These are phyloP conservation scores for Pheosia gnoma DNA, from an alignment of 2,888 invertebrate species.

Conservation along the genomic window DNA sequence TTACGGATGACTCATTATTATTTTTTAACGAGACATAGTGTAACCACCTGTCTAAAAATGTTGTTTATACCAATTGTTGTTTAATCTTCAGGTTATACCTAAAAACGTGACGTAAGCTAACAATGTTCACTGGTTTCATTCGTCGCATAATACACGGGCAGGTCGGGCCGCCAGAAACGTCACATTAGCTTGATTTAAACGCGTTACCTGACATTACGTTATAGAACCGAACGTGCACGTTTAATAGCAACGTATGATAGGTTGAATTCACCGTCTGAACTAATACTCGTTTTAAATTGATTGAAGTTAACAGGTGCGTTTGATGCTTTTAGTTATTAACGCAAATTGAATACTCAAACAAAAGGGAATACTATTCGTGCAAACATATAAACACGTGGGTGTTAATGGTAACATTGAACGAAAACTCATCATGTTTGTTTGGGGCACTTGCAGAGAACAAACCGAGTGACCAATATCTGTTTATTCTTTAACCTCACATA, in stretches of 20 bases:
- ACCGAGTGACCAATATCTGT: no score
- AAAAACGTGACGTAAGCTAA: constrained; percentile 20
- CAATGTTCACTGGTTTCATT: constrained; percentile 35
- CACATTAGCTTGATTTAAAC: constrained; percentile 80
- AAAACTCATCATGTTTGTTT: no score
- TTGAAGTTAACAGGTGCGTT: background rate
- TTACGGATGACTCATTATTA: no score
- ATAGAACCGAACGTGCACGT: constrained; percentile 35
- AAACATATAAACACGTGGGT: no score
- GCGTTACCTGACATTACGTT: constrained; percentile 64
- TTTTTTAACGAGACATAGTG: no score
- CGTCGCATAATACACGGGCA: constrained; percentile 49
- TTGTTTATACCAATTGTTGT: no score
- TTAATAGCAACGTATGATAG: constrained; percentile 36
- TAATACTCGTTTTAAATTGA: constrained; percentile 27
- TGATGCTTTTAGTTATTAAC: background rate
- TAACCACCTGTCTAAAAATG: no score
- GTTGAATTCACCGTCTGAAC: constrained; percentile 26
- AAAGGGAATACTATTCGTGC: no score
- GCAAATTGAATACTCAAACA: no score
- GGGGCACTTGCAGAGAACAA: no score
- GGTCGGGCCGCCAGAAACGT: constrained; percentile 65
- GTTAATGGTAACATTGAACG: no score
- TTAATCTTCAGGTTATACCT: background rate
- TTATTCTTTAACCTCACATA: no score